Percentiles rank a stretch among this genome's conserved stretches.
These are phyloP conservation scores for Drosophila paramelanica DNA, from an alignment of 2,888 invertebrate species.

Conservation along the genomic window DNA sequence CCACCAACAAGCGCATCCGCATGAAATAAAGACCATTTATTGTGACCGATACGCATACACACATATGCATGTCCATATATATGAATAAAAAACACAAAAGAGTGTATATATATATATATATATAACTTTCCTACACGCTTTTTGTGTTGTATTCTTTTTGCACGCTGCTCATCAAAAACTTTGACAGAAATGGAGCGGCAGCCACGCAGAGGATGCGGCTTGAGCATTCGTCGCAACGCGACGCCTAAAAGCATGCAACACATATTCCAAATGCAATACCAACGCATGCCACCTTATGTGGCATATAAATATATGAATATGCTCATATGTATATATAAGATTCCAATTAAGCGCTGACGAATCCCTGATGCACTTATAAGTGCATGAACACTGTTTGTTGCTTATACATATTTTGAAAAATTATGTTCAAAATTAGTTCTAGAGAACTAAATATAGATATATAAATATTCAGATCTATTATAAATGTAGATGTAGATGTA, in stretches of 20 bases:
- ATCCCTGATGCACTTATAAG: conserved; percentile 12
- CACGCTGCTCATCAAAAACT: conserved; percentile 69
- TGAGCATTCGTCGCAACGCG: conserved; percentile 38
- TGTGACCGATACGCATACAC: conserved; percentile 68
- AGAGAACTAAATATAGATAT: too few relatives aligned
- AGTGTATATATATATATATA: background rate
- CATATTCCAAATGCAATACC: conserved; percentile 38
- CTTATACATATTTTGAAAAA: background rate
- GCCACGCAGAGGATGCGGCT: conserved; percentile 61
- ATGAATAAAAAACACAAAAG: too few relatives aligned
- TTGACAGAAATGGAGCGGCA: conserved; percentile 74
- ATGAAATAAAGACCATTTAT: conserved; percentile 76
- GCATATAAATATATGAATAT: background rate
- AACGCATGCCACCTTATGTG: conserved; percentile 24
- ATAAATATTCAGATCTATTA: too few relatives aligned
- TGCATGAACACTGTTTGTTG: conserved; percentile 2
- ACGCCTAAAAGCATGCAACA: conserved; percentile 54
- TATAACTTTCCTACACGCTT: conserved; percentile 53
- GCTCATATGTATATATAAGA: background rate
- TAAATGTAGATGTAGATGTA: too few relatives aligned
- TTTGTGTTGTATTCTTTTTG: conserved; percentile 43
- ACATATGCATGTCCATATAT: conserved; percentile 11
- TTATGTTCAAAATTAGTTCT: too few relatives aligned
- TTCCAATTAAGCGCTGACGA: conserved; percentile 10
- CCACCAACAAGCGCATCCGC: conserved; percentile 52